Percentiles rank a stretch among this genome's conserved stretches.
Conservation (phyloP, 2,797 vertebrate species). For the Sphenopsis melanotis region DNA sequence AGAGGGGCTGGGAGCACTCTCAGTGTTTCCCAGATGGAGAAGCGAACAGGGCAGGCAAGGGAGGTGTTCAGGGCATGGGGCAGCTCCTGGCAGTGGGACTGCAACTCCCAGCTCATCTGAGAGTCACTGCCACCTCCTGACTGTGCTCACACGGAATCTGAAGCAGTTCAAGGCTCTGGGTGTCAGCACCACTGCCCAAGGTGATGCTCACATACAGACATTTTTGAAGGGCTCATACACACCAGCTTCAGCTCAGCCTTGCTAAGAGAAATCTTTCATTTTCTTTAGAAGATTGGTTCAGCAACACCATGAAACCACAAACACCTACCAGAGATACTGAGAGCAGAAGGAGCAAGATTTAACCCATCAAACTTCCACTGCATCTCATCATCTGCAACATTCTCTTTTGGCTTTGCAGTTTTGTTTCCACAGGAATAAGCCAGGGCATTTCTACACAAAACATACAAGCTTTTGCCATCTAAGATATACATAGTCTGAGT, state of each 20-base stretch:
- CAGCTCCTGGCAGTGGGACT: background rate
- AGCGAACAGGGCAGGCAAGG: background rate
- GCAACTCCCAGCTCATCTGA: background rate
- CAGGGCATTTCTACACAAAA: background rate
- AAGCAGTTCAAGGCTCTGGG: background rate
- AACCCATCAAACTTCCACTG: background rate
- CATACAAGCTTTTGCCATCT: background rate
- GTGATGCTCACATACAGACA: accelerated
- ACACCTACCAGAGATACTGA: background rate
- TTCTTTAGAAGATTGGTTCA: background rate
- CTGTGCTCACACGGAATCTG: accelerated
- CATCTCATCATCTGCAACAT: background rate
- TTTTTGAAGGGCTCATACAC: background rate
- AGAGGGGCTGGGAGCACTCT: background rate
- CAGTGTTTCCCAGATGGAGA: background rate
- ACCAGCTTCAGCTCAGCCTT: background rate
- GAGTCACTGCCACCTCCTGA: background rate
- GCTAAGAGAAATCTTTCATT: background rate
- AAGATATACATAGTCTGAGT: background rate
- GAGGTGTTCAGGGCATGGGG: accelerated
- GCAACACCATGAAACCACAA: background rate
- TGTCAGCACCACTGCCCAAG: background rate
- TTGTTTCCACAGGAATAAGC: background rate
- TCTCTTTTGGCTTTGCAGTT: background rate
- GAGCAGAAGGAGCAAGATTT: background rate